Evolutionary conservation across 2,888 invertebrate genomes (phyloP), one percentile per base, ranked within the genome.

Genomic region (Metalampra italica): DNA sequence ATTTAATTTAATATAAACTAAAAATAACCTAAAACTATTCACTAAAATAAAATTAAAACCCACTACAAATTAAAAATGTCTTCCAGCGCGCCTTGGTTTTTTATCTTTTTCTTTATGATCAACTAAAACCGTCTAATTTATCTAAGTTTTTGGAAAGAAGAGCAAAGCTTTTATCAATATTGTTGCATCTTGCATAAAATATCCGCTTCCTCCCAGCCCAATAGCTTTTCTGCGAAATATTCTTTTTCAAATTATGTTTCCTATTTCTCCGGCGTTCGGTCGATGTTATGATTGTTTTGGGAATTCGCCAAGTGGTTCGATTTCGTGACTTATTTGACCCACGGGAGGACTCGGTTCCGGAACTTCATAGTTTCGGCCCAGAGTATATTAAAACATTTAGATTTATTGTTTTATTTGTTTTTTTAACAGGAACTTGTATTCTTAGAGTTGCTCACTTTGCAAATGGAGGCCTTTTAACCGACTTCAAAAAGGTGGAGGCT

Each of bases 241-340:
- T 39, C n/a, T 39, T 39, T 45, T 29, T n/a, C 12, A 12, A 11
- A 22, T n/a, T 7, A 44, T 8, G 29, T 43, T 43, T n/a, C 11
- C 41, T 29, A 9, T 9, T 41, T n/a, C 32, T 15, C 14, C 39
- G 5, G 45, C 29, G 36, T 7, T 36, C 9, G 36, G 7, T 36
- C 22, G 29, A 36, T 30, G 14, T 80, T 78, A 81, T 73, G 78
- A 82, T 83, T 79, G 85, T 77, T 78, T 82, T 86, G 85, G 87
- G 86, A 85, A 85, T 84, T 68, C 58, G 81, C 84, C 82, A 84
- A 80, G 70, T 70, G 75, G 61, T 38, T 32, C 42, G 29, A 43
- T 54, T 11, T 45, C 50, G 62, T 75, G 78, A 83, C 79, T 85
- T 82, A 82, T 85, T 73, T 73, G 80, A 76, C 86, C 83, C 87